Conservation (phyloP, 1,140 invertebrate genomes). For the Philotrypesis tridentata region DNA sequence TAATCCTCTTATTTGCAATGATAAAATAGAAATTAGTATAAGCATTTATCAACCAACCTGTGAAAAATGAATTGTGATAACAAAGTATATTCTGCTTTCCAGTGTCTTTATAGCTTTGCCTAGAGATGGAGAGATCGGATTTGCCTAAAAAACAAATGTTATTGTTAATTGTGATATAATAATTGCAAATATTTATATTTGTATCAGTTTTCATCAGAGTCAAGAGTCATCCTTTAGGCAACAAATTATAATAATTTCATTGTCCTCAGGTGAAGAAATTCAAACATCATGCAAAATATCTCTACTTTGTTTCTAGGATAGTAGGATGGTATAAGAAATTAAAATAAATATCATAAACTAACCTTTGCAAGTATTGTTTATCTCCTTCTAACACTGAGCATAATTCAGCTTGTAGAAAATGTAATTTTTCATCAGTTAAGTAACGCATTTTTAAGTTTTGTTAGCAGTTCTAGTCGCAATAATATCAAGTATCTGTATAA, state of each 20-base stretch:
- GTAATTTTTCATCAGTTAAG: not conserved
- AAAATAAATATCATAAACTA: not conserved
- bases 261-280: conserved; percentile 43
- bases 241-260: conserved; percentile 29
- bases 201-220: conserved; percentile 15
- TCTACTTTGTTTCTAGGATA: not conserved
- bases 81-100: not conserved
- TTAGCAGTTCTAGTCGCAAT: not conserved
- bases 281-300: conserved; percentile 37
- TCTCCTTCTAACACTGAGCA: too few species aligned
- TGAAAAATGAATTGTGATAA: not conserved
- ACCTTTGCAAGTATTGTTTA: not conserved
- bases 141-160: not conserved
- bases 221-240: conserved; percentile 28
- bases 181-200: not conserved
- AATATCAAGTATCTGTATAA: not conserved
- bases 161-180: not conserved
- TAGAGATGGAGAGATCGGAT: too few species aligned
- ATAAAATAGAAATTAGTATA: not conserved
- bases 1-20: not conserved
- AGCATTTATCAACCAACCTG: not conserved
- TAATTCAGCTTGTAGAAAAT: not conserved
- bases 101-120: too few species aligned
- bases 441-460: not conserved
- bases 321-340: not conserved